Base-by-base conservation (phyloP, 2,113 vertebrate species). In the Macrotis lagotis region DNA sequence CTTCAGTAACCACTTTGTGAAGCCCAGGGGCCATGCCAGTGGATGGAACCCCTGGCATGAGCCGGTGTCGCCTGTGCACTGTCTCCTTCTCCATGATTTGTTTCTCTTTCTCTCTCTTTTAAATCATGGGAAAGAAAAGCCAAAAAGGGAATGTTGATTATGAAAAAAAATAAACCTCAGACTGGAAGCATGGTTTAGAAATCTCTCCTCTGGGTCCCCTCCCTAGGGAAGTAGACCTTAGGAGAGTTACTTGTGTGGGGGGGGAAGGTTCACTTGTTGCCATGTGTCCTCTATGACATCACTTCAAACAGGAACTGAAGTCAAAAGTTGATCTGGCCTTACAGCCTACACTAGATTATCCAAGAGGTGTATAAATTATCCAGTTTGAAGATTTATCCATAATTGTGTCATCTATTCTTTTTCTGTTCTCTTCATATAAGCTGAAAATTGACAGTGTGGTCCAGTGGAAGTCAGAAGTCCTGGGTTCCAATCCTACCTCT, bases 271-370 rank as follows among this genome's bases (percentile, higher is more conserved):
- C 0, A 25, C 55, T 55, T 0, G 92, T 97, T 96, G 95, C 96
- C 90, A 53, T 1, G 93, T 24, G 25, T 25, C 95, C 93, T 95
- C 93, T 97, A 93, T 98, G 97, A 97, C 91, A 83, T 97, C 96
- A 95, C 1, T 0, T 3, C 24, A n/a, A 93, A 50, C 44, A 90
- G 0, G 0, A 50, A 48, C 91, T 89, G 96, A 94, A 66, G 51
- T 95, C 91, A 95, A 90, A 93, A 92, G 89, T 90, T 52, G 50
- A 2, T 28, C 44, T 1, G 1, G 49, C 8, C 37, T 50, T 11
- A 9, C 1, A 7, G 93, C 37, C 83, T 48, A 37, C 10, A 7
- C 47, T 31, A 44, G 48, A 47, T 93, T 25, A 89, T 47, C 47
- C 83, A 25, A 59, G 28, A n/a, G 50, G 31, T 66, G 31, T 37